A percentile compares a stretch with the other conserved stretches of the same genome.
Evolutionary conservation across 1,140 invertebrate species (phyloP).

Genomic region (Saxidomus purpurata): DNA sequence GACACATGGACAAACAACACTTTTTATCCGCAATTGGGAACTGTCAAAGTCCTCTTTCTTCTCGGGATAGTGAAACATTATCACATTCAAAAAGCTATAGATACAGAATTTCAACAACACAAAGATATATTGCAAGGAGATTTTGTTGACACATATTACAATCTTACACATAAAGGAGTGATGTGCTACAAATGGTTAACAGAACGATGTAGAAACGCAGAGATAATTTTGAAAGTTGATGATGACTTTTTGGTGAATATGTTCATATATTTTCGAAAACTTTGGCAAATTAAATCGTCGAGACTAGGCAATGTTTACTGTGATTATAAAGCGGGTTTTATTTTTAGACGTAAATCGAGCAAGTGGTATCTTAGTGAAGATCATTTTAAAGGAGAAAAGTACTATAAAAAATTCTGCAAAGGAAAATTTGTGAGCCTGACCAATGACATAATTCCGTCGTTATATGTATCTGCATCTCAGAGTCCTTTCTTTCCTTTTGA

Average conservation of each 20-base stretch:
- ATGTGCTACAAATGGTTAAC: too few relatives aligned
- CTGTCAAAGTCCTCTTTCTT: too few relatives aligned
- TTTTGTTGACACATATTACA: neutral
- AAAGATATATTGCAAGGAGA: too few relatives aligned
- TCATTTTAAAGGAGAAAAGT: slow-evolving; percentile 28
- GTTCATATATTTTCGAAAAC: neutral
- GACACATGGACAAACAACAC: neutral
- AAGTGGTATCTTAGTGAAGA: slow-evolving; percentile 56
- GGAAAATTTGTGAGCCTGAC: slow-evolving; percentile 84
- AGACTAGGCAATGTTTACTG: slow-evolving; percentile 51
- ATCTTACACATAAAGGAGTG: too few relatives aligned
- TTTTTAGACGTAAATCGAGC: slow-evolving; percentile 16
- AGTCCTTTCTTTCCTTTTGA: slow-evolving; percentile 83
- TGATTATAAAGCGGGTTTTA: neutral
- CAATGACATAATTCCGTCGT: slow-evolving; percentile 73
- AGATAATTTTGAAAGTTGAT: too few relatives aligned
- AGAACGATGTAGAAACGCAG: too few relatives aligned
- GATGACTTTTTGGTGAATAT: slow-evolving; percentile 93
- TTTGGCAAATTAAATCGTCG: neutral
- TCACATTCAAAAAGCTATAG: too few relatives aligned
- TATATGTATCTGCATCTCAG: slow-evolving; percentile 75
- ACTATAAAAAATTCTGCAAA: slow-evolving; percentile 81
- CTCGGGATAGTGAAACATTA: too few relatives aligned
- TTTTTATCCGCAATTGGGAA: too few relatives aligned
- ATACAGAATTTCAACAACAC: too few relatives aligned